A percentile compares a stretch with the other conserved stretches of the same genome.
phyloP scores from a whole-genome alignment of 2,888 invertebrate species.

The Hyalella azteca region DNA sequence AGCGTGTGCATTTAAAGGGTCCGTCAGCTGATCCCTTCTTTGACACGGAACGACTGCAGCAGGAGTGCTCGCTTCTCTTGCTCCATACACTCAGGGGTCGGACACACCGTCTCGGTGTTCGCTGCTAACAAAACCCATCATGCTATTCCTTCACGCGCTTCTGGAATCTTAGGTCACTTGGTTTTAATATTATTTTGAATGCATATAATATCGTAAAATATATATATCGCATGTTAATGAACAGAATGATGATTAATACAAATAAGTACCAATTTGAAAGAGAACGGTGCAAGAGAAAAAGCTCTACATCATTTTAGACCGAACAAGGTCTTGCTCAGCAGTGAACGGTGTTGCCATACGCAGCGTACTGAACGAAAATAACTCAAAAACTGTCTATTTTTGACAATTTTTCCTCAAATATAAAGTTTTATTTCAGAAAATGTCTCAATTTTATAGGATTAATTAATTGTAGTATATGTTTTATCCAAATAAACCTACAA shows the following conservation, averaged over 20 bases:
- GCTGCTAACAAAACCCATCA: constrained; percentile 17
- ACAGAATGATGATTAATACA: not conserved
- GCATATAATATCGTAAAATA: too few relatives aligned
- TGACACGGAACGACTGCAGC: constrained; percentile 33
- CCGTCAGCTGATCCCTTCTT: constrained; percentile 35
- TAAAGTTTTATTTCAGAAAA: not conserved
- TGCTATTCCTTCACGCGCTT: too few relatives aligned
- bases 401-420: too few relatives aligned
- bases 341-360: constrained; percentile 36
- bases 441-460: not conserved
- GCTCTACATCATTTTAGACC: constrained; percentile 30
- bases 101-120: constrained; percentile 4
- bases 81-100: constrained; percentile 35
- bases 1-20: constrained; percentile 30
- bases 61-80: not conserved
- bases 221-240: not conserved
- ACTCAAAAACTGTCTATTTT: not conserved
- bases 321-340: constrained; percentile 36
- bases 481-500: not conserved
- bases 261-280: constrained; percentile 8
- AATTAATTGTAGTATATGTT: not conserved
- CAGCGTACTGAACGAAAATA: constrained; percentile 6
- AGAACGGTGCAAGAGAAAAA: constrained; percentile 29
- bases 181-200: too few relatives aligned
- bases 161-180: too few relatives aligned